Evolutionary conservation across 2,797 vertebrate species (phyloP).

Genomic region (Pangasius macronema): DNA sequence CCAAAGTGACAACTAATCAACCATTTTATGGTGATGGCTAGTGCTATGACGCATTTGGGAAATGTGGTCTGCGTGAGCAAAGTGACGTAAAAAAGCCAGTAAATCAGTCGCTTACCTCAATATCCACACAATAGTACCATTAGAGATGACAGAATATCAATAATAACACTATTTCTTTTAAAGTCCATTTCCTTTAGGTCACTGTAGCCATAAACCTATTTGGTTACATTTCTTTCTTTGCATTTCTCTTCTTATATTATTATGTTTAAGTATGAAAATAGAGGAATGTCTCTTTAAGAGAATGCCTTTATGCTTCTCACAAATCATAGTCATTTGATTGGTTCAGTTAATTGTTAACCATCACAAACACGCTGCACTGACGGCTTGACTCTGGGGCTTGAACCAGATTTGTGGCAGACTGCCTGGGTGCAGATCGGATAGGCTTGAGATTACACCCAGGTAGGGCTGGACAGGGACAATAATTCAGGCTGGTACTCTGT

Average conservation of each 20-base stretch:
- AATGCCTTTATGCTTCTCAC: constrained; percentile 9
- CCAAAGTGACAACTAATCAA: constrained; percentile 21
- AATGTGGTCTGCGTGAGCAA: constrained; percentile 14
- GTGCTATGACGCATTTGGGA: constrained; percentile 28
- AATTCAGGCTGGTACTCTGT: not conserved
- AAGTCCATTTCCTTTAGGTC: not conserved
- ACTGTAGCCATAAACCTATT: not conserved
- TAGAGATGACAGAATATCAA: not conserved
- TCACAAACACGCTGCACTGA: constrained; percentile 1
- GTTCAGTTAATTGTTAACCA: constrained; percentile 27
- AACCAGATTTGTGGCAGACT: not conserved
- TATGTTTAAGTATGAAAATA: not conserved
- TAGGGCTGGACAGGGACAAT: not conserved
- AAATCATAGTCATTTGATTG: constrained; percentile 21
- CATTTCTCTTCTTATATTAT: too few relatives aligned
- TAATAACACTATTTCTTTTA: not conserved
- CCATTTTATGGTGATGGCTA: constrained; percentile 34
- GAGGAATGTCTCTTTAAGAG: constrained; percentile 24
- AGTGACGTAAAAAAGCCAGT: constrained; percentile 8
- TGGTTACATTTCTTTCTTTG: not conserved
- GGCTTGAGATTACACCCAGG: not conserved
- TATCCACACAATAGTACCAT: not conserved
- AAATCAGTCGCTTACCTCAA: constrained; percentile 8
- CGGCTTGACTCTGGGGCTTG: not conserved
- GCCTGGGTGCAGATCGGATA: not conserved